Evolutionary conservation across 2,888 invertebrate genomes (phyloP).

Genomic region (Andrena hattorfiana): DNA sequence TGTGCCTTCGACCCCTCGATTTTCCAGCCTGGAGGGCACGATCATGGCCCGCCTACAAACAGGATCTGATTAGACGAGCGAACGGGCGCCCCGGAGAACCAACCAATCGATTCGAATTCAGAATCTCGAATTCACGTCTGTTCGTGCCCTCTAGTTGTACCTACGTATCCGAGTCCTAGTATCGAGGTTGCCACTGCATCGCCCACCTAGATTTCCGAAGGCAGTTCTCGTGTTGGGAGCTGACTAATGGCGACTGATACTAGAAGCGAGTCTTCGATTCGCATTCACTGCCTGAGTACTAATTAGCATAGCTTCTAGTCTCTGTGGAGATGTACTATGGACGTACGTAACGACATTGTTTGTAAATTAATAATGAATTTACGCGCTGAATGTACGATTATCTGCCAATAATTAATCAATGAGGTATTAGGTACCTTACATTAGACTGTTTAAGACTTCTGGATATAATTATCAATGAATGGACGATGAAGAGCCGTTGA

Average conservation of each 20-base stretch:
- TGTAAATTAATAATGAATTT: conserved; percentile 1
- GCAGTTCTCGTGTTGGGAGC: conserved; percentile 34
- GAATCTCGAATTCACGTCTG: conserved; percentile 76
- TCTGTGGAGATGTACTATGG: conserved; percentile 20
- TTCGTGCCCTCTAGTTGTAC: conserved; percentile 56
- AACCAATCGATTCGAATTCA: conserved; percentile 77
- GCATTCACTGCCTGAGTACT: conserved; percentile 38
- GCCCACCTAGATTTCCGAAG: conserved; percentile 49
- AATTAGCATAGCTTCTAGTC: conserved; percentile 62
- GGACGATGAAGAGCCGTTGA: not conserved
- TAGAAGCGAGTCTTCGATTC: conserved; percentile 8
- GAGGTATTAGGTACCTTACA: not conserved
- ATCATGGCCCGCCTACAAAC: conserved; percentile 80
- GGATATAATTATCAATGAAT: not conserved
- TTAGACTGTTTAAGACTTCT: not conserved
- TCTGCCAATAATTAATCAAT: not conserved
- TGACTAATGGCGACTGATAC: conserved; percentile 56
- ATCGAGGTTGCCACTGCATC: conserved; percentile 13
- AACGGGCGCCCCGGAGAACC: conserved; percentile 56
- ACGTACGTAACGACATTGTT: not conserved
- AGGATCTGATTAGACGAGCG: conserved; percentile 79
- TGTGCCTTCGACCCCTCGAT: conserved; percentile 68
- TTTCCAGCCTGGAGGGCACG: conserved; percentile 74
- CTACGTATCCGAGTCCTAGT: conserved; percentile 24
- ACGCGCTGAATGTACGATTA: not conserved